Percentiles rank a stretch among this genome's conserved stretches.
Conservation (phyloP, 2,888 invertebrate species). For the Tanytarsus gracilentus region DNA sequence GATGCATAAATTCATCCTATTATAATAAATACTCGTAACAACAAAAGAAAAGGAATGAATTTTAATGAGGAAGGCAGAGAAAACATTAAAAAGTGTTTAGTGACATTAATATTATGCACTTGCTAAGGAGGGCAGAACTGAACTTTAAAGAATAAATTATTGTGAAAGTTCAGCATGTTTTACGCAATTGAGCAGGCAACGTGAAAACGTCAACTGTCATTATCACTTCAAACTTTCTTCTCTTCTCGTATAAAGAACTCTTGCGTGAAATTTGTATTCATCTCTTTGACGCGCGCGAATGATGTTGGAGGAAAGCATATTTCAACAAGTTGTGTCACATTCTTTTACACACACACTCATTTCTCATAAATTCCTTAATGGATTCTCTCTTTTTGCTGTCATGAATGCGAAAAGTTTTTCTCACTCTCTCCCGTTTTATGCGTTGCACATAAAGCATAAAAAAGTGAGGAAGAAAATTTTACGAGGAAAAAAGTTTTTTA, state of each 20-base stretch:
- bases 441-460: not conserved
- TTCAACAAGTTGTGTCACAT: constrained; percentile 11
- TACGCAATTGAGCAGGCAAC: too few species aligned
- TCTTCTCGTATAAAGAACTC: not conserved
- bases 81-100: too few species aligned
- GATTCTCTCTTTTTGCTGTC: too few species aligned
- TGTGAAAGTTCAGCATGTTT: too few species aligned
- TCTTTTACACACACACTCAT: not conserved
- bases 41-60: not conserved
- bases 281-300: not conserved
- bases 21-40: constrained; percentile 6
- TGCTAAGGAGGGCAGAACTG: too few species aligned
- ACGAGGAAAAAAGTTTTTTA: not conserved
- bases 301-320: not conserved
- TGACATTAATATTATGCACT: too few species aligned
- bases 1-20: constrained; percentile 29
- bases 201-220: not conserved
- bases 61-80: not conserved
- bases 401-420: not conserved
- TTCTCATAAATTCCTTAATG: not conserved
- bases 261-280: constrained; percentile 8
- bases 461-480: not conserved
- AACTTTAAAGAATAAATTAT: too few species aligned
- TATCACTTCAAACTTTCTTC: not conserved
- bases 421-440: not conserved